These are phyloP conservation scores for Drosophila tanythrix DNA, from an alignment of 2,888 invertebrate genomes.

Conservation along the genomic window DNA sequence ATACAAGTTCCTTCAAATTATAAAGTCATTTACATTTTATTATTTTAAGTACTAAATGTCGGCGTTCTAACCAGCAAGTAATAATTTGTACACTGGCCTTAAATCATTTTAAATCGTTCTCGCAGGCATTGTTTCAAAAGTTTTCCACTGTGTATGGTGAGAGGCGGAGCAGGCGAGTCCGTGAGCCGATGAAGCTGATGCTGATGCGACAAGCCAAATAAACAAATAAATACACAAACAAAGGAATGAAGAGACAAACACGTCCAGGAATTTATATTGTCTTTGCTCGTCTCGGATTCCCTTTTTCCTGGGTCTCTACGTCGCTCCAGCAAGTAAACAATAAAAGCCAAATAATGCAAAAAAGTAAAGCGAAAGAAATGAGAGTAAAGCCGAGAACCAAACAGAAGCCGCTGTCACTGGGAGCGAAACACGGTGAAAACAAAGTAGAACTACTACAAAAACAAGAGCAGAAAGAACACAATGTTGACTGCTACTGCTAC, in stretches of 20 bases:
- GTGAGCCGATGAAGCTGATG: conserved; percentile 21
- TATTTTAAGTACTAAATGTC: not conserved
- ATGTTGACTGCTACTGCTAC: conserved; percentile 43
- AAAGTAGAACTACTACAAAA: conserved; percentile 45
- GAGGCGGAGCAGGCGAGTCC: conserved; percentile 12
- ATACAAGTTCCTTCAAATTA: not conserved
- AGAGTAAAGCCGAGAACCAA: conserved; percentile 9
- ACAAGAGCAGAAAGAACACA: conserved; percentile 24
- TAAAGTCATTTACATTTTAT: not conserved
- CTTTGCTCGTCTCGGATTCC: not conserved
- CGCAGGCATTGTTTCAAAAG: not conserved
- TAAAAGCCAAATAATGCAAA: conserved; percentile 54
- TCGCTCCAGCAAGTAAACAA: conserved; percentile 55
- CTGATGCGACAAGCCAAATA: conserved; percentile 33
- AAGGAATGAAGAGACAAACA: conserved; percentile 33
- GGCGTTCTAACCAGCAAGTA: rapidly evolving
- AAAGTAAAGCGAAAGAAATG: conserved; percentile 27
- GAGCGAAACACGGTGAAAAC: conserved; percentile 44
- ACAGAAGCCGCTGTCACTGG: conserved; percentile 26
- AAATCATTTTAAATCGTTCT: not conserved
- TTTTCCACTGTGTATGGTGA: not conserved
- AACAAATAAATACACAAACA: conserved; percentile 31
- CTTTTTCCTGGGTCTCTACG: conserved; percentile 2
- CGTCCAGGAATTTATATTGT: conserved; percentile 29
- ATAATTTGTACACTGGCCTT: not conserved